phyloP scores from a whole-genome alignment of 2,797 vertebrate species.

The Cyclopterus lumpus region DNA sequence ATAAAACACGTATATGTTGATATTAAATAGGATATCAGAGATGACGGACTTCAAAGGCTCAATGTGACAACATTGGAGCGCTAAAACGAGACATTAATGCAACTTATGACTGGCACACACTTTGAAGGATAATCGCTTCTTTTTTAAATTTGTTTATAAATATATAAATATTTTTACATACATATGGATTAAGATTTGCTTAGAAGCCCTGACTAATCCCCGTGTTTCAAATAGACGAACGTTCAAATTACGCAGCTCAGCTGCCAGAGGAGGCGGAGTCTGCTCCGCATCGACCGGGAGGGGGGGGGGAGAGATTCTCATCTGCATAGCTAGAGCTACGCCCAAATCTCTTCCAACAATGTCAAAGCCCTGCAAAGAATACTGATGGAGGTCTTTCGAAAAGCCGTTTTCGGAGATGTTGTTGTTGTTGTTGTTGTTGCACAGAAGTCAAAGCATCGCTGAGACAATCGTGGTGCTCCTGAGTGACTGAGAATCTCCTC shows the following conservation, averaged over 20 bases:
- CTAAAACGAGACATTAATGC: conserved; percentile 51
- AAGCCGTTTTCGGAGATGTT: too few relatives aligned
- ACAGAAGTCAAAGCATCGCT: neutral
- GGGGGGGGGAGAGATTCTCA: too few relatives aligned
- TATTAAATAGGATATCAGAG: conserved; percentile 66
- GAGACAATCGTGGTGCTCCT: conserved; percentile 21
- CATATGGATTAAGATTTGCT: conserved; percentile 68
- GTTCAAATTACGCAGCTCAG: conserved; percentile 58
- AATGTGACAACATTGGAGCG: conserved; percentile 48
- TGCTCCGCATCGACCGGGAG: conserved; percentile 28
- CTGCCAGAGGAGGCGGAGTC: too few relatives aligned
- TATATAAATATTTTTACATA: conserved; percentile 16
- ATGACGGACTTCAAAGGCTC: conserved; percentile 69
- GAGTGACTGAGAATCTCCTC: conserved; percentile 39
- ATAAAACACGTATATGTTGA: conserved; percentile 71
- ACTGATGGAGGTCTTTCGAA: too few relatives aligned
- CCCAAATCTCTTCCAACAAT: too few relatives aligned
- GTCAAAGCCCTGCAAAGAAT: too few relatives aligned
- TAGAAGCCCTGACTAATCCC: conserved; percentile 67
- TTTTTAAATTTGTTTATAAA: conserved; percentile 33
- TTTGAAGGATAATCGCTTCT: conserved; percentile 64
- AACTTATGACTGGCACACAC: conserved; percentile 63
- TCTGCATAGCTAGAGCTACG: too few relatives aligned
- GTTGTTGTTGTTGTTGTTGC: neutral
- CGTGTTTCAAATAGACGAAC: conserved; percentile 63